phyloP scores from a whole-genome alignment of 2,113 vertebrate species.

The Gopherus flavomarginatus region DNA sequence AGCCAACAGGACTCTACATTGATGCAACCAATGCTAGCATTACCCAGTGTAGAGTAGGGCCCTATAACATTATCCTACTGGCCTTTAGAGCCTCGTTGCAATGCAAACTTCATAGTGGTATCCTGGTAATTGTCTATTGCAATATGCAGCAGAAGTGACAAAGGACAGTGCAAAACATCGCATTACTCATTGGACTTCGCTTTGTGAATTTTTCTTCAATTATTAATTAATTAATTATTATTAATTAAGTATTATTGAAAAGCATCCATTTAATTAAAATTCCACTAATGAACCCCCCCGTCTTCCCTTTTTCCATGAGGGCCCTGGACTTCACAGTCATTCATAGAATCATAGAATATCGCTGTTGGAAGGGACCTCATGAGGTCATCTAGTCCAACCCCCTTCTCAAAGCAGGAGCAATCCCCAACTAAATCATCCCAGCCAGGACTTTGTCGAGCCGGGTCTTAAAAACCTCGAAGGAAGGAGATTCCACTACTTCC shows the following conservation, averaged over 20 bases:
- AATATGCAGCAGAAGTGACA: slow-evolving; percentile 8
- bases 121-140: not conserved
- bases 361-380: too few relatives aligned
- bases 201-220: slow-evolving; percentile 11
- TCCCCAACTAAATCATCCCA: too few relatives aligned
- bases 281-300: slow-evolving; percentile 16
- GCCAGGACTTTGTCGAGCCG: too few relatives aligned
- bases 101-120: not conserved
- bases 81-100: not conserved
- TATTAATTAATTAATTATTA: not conserved
- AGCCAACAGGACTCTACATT: not conserved
- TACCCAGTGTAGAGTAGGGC: not conserved
- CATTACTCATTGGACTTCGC: slow-evolving; percentile 8
- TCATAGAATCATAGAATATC: too few relatives aligned
- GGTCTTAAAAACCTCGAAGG: too few relatives aligned
- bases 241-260: not conserved
- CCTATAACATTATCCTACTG: slow-evolving; percentile 1
- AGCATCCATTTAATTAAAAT: not conserved
- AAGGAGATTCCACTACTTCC: too few relatives aligned
- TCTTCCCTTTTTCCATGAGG: not conserved
- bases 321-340: slow-evolving; percentile 3
- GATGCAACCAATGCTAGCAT: fast-evolving
- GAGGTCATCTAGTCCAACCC: too few relatives aligned
- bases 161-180: not conserved
- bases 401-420: too few relatives aligned